Conservation (phyloP, 2,113 vertebrate species). For the Dendropsophus ebraccatus region DNA sequence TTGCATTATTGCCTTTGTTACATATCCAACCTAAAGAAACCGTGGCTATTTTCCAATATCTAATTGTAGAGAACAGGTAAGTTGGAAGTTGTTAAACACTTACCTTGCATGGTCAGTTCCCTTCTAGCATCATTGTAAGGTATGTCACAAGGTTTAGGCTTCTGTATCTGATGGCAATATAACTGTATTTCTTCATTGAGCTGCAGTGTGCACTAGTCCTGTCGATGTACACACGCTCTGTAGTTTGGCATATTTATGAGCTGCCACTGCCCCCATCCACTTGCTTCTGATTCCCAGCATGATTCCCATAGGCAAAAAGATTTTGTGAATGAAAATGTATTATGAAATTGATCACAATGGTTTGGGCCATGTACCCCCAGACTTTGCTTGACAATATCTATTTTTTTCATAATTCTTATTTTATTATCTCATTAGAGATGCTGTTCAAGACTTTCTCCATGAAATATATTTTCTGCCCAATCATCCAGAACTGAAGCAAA, state of each 20-base stretch:
- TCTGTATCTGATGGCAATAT: too few species aligned
- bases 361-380: background rate
- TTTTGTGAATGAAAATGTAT: background rate
- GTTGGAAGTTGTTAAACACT: background rate
- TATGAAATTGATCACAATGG: background rate
- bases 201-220: too few species aligned
- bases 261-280: too few species aligned
- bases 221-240: too few species aligned
- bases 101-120: background rate
- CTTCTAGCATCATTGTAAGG: too few species aligned
- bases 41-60: conserved; percentile 87
- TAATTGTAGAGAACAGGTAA: conserved; percentile 96
- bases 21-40: conserved; percentile 90
- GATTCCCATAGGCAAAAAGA: too few species aligned
- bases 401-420: conserved; percentile 51
- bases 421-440: conserved; percentile 75
- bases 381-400: background rate
- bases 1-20: conserved; percentile 92
- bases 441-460: conserved; percentile 93
- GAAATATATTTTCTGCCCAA: conserved; percentile 98
- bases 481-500: conserved; percentile 88
- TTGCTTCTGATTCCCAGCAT: too few species aligned
- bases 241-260: too few species aligned
- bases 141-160: too few species aligned
- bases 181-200: too few species aligned